A percentile compares a stretch with the other conserved stretches of the same genome.
Conservation (phyloP, 2,797 vertebrate genomes). For the Fratercula arctica region DNA sequence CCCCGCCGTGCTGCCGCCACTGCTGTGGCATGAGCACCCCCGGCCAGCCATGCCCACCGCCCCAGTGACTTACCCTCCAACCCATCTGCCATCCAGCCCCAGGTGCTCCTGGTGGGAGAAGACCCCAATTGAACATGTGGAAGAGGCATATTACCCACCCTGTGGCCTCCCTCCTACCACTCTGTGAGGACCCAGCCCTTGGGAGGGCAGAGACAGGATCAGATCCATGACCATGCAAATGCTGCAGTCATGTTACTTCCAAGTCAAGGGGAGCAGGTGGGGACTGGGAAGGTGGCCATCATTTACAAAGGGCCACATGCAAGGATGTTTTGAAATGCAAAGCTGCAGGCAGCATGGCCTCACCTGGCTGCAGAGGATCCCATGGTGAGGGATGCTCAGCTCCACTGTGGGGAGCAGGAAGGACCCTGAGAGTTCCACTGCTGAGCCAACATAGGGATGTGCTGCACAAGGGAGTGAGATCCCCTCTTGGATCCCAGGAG, state of each 20-base stretch:
- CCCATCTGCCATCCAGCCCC: fast-evolving
- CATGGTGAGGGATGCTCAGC: background rate
- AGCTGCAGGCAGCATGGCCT: background rate
- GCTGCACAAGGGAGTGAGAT: background rate
- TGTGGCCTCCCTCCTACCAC: background rate
- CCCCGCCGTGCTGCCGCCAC: fast-evolving
- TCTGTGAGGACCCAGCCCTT: fast-evolving
- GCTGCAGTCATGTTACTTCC: background rate
- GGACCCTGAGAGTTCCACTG: background rate
- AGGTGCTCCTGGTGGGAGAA: fast-evolving
- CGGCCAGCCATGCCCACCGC: fast-evolving
- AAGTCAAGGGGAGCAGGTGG: background rate
- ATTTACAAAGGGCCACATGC: background rate
- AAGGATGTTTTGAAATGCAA: background rate
- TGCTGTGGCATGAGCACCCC: fast-evolving
- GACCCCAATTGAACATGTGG: fast-evolving
- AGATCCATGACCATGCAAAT: background rate
- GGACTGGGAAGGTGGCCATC: background rate
- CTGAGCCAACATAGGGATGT: background rate
- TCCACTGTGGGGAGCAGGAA: background rate
- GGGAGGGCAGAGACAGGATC: background rate
- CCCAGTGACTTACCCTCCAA: fast-evolving
- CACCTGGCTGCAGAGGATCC: background rate
- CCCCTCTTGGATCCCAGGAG: background rate
- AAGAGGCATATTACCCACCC: fast-evolving